phyloP scores from a whole-genome alignment of 2,888 invertebrate species.

The Sphinx pinastri region DNA sequence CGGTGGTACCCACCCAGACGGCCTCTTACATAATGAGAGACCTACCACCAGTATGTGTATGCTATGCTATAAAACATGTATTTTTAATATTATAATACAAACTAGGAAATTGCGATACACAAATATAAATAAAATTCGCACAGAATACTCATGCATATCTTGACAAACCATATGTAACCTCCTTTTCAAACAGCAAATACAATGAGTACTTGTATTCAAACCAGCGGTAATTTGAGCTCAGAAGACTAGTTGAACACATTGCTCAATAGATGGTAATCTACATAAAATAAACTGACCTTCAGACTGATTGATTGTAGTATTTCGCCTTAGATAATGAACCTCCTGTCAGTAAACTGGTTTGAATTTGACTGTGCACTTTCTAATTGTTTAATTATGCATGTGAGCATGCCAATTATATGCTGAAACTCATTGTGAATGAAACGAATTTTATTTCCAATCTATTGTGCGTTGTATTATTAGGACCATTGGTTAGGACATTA shows the following conservation, averaged over 20 bases:
- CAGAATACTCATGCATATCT: too few relatives aligned
- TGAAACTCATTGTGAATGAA: constrained; percentile 1
- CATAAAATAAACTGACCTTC: constrained; percentile 44
- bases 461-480: not conserved
- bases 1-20: too few relatives aligned
- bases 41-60: too few relatives aligned
- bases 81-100: too few relatives aligned
- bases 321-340: constrained; percentile 36
- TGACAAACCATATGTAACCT: too few relatives aligned
- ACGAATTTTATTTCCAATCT: not conserved
- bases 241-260: constrained; percentile 31
- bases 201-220: not conserved
- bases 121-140: too few relatives aligned
- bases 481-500: too few relatives aligned
- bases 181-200: not conserved
- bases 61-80: too few relatives aligned
- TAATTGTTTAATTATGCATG: constrained; percentile 35
- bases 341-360: constrained; percentile 39
- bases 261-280: constrained; percentile 47
- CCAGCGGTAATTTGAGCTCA: not conserved
- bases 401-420: not conserved
- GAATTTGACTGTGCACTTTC: constrained; percentile 40
- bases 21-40: too few relatives aligned
- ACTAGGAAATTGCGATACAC: too few relatives aligned
- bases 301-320: constrained; percentile 34